These are phyloP conservation scores for Entelurus aequoreus DNA, from an alignment of 2,113 vertebrate genomes.

Conservation along the genomic window DNA sequence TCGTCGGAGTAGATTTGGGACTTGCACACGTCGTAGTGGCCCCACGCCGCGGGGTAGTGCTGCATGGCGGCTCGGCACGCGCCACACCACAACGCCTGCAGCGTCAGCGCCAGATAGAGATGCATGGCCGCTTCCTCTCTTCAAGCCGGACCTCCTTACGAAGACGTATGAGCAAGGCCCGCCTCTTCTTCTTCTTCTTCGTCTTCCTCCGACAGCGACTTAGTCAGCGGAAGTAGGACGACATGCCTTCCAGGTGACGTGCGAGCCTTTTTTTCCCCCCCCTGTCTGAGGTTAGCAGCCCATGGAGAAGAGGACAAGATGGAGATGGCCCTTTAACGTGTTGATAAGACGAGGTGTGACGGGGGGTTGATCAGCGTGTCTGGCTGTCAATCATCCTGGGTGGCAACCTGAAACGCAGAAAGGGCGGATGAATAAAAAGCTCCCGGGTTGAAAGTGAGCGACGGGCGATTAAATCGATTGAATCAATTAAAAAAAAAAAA, in stretches of 20 bases:
- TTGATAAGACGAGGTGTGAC: slow-evolving; percentile 72
- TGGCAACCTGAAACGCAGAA: slow-evolving; percentile 74
- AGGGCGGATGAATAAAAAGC: slow-evolving; percentile 59
- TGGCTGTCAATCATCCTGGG: slow-evolving; percentile 79
- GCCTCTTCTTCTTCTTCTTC: slow-evolving; percentile 16
- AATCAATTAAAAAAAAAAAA: too few species aligned
- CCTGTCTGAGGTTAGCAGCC: slow-evolving; percentile 34
- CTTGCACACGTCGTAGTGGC: slow-evolving; percentile 97
- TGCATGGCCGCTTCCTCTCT: slow-evolving; percentile 78
- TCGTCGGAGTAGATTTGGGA: slow-evolving; percentile 93
- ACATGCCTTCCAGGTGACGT: slow-evolving; percentile 64
- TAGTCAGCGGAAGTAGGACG: slow-evolving; percentile 58
- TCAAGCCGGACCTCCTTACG: slow-evolving; percentile 31
- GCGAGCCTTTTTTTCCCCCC: slow-evolving; percentile 11
- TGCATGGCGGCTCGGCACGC: slow-evolving; percentile 85
- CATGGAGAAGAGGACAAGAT: slow-evolving; percentile 41
- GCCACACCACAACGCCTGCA: slow-evolving; percentile 86
- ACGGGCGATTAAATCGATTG: too few species aligned
- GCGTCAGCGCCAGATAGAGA: slow-evolving; percentile 83
- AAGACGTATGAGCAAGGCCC: slow-evolving; percentile 20
- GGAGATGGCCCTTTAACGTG: slow-evolving; percentile 54
- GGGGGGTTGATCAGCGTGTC: slow-evolving; percentile 68
- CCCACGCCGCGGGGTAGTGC: slow-evolving; percentile 92
- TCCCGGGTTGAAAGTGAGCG: too few species aligned
- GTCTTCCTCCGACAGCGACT: slow-evolving; percentile 19